phyloP scores from a whole-genome alignment of 2,113 vertebrate genomes.

The Bombycilla garrulus region DNA sequence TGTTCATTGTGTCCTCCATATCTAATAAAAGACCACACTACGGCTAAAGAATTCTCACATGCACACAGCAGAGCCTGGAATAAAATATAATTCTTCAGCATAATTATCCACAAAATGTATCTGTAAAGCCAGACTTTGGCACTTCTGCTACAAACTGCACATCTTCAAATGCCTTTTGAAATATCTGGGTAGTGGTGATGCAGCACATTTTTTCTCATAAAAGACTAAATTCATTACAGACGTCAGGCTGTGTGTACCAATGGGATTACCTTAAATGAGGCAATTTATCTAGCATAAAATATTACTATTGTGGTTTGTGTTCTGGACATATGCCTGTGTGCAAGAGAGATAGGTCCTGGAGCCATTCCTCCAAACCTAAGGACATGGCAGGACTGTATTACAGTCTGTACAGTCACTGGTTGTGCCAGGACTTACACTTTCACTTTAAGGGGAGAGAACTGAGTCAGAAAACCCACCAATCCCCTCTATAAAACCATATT shows the following conservation, averaged over 20 bases:
- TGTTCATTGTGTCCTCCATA: neutral
- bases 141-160: neutral
- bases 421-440: neutral
- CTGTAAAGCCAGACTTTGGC: neutral
- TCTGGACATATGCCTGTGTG: neutral
- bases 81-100: neutral
- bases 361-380: neutral
- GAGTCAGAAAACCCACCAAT: neutral
- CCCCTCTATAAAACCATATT: neutral
- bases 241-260: neutral
- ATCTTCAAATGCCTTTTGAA: neutral
- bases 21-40: neutral
- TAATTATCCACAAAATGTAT: neutral
- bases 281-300: neutral
- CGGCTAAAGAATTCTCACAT: neutral
- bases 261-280: neutral
- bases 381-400: neutral
- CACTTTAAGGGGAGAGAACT: neutral
- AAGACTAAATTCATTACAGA: neutral
- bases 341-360: neutral
- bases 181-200: neutral
- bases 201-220: neutral
- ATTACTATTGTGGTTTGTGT: neutral
- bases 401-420: fast-evolving
- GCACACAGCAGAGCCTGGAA: neutral